Percentiles rank a stretch among this genome's conserved stretches.
Conservation (phyloP, 2,888 invertebrate genomes). For the Horisme vitalbata region DNA sequence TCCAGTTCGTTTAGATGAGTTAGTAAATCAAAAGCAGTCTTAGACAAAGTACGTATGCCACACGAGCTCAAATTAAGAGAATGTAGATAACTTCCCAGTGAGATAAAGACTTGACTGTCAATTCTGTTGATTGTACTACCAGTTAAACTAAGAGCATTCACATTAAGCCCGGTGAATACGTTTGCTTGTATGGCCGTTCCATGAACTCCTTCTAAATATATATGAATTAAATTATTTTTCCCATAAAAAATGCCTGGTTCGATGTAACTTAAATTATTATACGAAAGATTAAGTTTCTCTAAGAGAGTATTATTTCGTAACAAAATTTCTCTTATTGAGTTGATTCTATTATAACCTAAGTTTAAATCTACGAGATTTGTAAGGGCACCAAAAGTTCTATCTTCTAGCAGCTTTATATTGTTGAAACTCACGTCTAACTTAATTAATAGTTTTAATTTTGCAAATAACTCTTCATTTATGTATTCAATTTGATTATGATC, state of each 20-base stretch:
- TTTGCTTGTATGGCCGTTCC: not conserved
- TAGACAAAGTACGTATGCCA: conserved; percentile 7
- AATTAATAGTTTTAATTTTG: not conserved
- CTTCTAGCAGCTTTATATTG: conserved; percentile 5
- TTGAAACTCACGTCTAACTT: conserved; percentile 14
- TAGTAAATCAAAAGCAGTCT: conserved; percentile 6
- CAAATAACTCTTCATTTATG: conserved; percentile 6
- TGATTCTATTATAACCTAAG: conserved; percentile 6
- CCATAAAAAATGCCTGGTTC: conserved; percentile 11
- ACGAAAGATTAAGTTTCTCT: conserved; percentile 6
- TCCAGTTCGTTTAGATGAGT: conserved; percentile 4
- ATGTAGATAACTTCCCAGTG: not conserved
- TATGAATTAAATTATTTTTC: not conserved
- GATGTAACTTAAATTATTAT: conserved; percentile 10
- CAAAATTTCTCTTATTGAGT: not conserved
- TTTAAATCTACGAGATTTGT: conserved; percentile 2
- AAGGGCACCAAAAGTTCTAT: conserved; percentile 9
- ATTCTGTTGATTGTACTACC: conserved; percentile 13
- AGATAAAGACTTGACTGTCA: conserved; percentile 3
- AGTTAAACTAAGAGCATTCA: not conserved
- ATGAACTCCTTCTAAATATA: conserved; percentile 5
- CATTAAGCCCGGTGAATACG: conserved; percentile 1
- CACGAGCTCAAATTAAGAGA: conserved; percentile 11
- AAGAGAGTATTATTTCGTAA: conserved; percentile 9
- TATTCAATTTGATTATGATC: conserved; percentile 6